These are phyloP conservation scores for Metopia argyrocephala DNA, from an alignment of 2,888 invertebrate species.

Conservation along the genomic window DNA sequence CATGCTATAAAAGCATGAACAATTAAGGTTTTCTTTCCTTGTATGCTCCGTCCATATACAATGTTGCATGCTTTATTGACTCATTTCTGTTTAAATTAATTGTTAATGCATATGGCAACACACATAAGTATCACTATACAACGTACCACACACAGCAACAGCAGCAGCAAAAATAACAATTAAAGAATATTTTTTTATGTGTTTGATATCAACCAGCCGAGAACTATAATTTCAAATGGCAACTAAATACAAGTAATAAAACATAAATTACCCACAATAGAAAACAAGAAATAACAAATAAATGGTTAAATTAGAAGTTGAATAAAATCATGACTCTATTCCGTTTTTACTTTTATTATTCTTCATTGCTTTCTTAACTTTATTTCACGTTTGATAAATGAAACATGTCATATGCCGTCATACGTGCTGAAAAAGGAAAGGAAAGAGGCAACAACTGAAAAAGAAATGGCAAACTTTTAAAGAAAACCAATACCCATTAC, in stretches of 20 bases:
- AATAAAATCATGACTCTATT: slow-evolving; percentile 50
- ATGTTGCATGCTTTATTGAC: slow-evolving; percentile 66
- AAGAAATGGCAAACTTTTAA: background rate
- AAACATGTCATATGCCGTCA: slow-evolving; percentile 54
- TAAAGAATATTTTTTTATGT: slow-evolving; percentile 26
- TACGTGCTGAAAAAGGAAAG: background rate
- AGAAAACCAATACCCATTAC: background rate
- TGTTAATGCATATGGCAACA: slow-evolving; percentile 49
- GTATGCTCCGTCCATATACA: slow-evolving; percentile 56
- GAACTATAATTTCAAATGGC: slow-evolving; percentile 61
- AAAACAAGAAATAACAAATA: slow-evolving; percentile 5
- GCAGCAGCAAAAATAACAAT: slow-evolving; percentile 36
- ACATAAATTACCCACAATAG: slow-evolving; percentile 31
- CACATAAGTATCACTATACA: background rate
- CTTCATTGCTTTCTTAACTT: background rate
- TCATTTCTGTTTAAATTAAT: slow-evolving; percentile 66
- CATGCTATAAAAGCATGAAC: background rate
- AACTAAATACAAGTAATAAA: slow-evolving; percentile 53
- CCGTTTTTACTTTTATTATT: slow-evolving; percentile 21
- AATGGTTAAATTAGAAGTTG: slow-evolving; percentile 42
- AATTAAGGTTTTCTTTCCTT: slow-evolving; percentile 42
- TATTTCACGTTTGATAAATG: slow-evolving; percentile 48
- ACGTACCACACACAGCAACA: background rate
- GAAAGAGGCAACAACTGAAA: background rate
- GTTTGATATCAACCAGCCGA: slow-evolving; percentile 2